phyloP scores from a whole-genome alignment of 2,113 vertebrate species.

The Rynchops niger region DNA sequence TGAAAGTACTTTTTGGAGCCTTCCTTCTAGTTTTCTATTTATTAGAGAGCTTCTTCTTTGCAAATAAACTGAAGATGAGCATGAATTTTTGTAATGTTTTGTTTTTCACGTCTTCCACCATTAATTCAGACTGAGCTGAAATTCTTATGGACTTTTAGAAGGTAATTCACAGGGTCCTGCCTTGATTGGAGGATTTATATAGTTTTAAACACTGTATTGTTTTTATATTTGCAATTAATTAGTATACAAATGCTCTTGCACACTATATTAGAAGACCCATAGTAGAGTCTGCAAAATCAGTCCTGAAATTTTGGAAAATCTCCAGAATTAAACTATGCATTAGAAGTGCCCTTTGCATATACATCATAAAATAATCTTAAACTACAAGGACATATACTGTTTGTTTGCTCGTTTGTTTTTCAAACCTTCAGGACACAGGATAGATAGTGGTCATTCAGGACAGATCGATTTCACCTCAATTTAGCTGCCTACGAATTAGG shows the following conservation, averaged over 20 bases:
- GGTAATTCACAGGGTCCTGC: not conserved
- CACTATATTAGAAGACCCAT: not conserved
- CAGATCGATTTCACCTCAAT: not conserved
- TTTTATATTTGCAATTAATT: not conserved
- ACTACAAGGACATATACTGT: not conserved
- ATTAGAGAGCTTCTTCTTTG: not conserved
- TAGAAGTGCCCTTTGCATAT: not conserved
- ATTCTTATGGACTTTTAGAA: not conserved
- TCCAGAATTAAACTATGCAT: not conserved
- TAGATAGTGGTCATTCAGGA: not conserved
- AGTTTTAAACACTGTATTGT: not conserved
- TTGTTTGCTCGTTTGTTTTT: not conserved
- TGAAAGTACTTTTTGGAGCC: not conserved
- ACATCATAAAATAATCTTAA: not conserved
- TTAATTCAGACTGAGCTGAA: not conserved
- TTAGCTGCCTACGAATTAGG: not conserved
- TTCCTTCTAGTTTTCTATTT: not conserved
- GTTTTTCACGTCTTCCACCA: not conserved
- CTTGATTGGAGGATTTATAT: not conserved
- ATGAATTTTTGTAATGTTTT: not conserved
- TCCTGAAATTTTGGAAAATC: not conserved
- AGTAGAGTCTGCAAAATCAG: not conserved
- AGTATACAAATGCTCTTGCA: not conserved
- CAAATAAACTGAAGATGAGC: not conserved
- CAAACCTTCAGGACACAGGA: not conserved